A percentile compares a stretch with the other conserved stretches of the same genome.
Conservation (phyloP, 2,113 vertebrate species). For the Dipodomys ordii region DNA sequence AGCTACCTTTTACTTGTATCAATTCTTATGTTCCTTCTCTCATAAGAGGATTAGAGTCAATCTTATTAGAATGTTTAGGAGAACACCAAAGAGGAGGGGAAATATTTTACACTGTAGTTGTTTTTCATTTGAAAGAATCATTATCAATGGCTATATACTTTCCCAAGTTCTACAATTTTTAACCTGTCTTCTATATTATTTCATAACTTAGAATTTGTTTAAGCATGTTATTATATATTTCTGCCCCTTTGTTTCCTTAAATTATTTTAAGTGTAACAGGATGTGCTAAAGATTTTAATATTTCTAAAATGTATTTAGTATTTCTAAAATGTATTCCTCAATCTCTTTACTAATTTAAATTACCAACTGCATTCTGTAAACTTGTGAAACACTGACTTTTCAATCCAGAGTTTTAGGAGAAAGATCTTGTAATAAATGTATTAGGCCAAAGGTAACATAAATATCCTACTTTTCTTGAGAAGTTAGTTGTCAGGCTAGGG, state of each 20-base stretch:
- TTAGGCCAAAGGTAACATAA: neutral
- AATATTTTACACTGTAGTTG: neutral
- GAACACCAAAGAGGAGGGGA: neutral
- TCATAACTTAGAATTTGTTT: neutral
- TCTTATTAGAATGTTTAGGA: neutral
- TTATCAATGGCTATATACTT: neutral
- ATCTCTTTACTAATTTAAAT: neutral
- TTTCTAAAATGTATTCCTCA: neutral
- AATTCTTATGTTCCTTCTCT: neutral
- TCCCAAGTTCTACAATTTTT: neutral
- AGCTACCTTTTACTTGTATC: neutral
- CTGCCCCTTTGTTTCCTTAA: conserved; percentile 20
- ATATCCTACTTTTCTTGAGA: neutral
- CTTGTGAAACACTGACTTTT: neutral
- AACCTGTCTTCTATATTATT: neutral
- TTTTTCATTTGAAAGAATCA: neutral
- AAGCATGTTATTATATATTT: neutral
- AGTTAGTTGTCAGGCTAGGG: neutral
- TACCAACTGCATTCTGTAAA: neutral
- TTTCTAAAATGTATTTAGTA: neutral
- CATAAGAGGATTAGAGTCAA: neutral
- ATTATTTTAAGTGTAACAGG: neutral
- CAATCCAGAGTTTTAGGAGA: neutral
- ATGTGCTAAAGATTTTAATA: neutral
- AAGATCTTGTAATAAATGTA: neutral